phyloP scores from a whole-genome alignment of 2,888 invertebrate species.

The Acronicta psi region DNA sequence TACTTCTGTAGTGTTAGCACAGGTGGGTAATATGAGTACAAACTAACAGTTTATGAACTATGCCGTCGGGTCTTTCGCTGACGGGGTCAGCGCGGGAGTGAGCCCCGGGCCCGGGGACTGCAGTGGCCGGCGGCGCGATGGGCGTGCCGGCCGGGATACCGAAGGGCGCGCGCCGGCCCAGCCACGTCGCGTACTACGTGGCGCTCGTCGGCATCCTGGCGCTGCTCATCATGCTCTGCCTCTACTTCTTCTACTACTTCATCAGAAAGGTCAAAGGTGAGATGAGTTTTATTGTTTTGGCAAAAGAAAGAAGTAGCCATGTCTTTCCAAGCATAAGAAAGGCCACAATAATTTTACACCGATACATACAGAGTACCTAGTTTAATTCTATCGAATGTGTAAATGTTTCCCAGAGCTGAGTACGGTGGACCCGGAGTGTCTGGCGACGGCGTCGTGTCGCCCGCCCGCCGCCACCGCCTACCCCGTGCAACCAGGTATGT shows the following conservation, averaged over 20 bases:
- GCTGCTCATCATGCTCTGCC: slow-evolving; percentile 76
- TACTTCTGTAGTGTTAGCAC: too few relatives aligned
- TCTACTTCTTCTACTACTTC: slow-evolving; percentile 82
- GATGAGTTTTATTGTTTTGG: background rate
- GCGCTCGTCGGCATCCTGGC: slow-evolving; percentile 74
- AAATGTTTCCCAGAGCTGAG: slow-evolving; percentile 65
- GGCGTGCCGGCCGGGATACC: slow-evolving; percentile 59
- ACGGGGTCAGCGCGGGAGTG: too few relatives aligned
- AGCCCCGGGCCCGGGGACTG: too few relatives aligned
- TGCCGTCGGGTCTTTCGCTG: too few relatives aligned
- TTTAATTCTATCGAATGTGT: too few relatives aligned
- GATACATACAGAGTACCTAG: too few relatives aligned
- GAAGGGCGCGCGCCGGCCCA: slow-evolving; percentile 69
- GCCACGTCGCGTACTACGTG: slow-evolving; percentile 79
- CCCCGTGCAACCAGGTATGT: slow-evolving; percentile 78
- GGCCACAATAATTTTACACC: too few relatives aligned
- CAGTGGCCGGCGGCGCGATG: slow-evolving; percentile 18
- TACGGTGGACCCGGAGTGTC: slow-evolving; percentile 56
- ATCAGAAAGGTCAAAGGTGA: slow-evolving; percentile 75
- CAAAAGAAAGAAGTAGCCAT: background rate
- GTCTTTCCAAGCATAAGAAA: too few relatives aligned
- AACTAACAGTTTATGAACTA: too few relatives aligned
- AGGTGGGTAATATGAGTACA: too few relatives aligned
- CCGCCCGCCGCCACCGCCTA: slow-evolving; percentile 67
- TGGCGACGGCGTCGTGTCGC: slow-evolving; percentile 58